Conservation (phyloP, 2,113 vertebrate species). For the Ophthalmolycus amberensis region DNA sequence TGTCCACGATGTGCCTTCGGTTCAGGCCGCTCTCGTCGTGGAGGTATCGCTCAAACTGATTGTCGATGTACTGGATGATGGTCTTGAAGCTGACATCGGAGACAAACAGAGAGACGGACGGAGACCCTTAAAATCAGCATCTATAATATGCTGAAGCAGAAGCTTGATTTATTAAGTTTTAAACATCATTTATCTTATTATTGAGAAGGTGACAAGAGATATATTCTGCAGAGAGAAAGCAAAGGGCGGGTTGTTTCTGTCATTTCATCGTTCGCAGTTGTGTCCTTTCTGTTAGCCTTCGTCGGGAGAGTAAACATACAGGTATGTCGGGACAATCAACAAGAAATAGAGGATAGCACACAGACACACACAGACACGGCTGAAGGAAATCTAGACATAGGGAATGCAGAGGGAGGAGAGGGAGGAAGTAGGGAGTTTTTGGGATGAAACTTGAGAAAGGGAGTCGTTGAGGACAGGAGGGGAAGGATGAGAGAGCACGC, state of each 20-base stretch:
- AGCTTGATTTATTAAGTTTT: not conserved
- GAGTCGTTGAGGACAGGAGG: conserved; percentile 24
- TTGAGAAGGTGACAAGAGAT: not conserved
- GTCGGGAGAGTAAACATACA: conserved; percentile 9
- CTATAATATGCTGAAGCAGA: not conserved
- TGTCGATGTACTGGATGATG: conserved; percentile 92
- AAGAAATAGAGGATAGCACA: conserved; percentile 41
- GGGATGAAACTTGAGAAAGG: conserved; percentile 34
- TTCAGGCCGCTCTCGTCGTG: conserved; percentile 91
- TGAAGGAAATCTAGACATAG: not conserved
- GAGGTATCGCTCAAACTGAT: conserved; percentile 90
- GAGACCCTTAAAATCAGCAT: not conserved
- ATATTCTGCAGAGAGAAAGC: not conserved
- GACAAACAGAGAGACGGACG: not conserved
- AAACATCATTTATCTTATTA: not conserved
- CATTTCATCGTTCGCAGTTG: not conserved
- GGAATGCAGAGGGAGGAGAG: conserved; percentile 44
- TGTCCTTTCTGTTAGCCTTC: not conserved
- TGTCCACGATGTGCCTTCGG: conserved; percentile 91
- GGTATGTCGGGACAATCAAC: conserved; percentile 41
- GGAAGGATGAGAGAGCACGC: conserved; percentile 30
- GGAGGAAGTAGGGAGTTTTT: conserved; percentile 36
- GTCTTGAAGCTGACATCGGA: conserved; percentile 87
- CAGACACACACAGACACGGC: not conserved
- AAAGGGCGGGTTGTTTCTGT: not conserved